Percentiles rank a stretch among this genome's conserved stretches.
Conservation (phyloP, 2,113 vertebrate species). For the Siniperca chuatsi region DNA sequence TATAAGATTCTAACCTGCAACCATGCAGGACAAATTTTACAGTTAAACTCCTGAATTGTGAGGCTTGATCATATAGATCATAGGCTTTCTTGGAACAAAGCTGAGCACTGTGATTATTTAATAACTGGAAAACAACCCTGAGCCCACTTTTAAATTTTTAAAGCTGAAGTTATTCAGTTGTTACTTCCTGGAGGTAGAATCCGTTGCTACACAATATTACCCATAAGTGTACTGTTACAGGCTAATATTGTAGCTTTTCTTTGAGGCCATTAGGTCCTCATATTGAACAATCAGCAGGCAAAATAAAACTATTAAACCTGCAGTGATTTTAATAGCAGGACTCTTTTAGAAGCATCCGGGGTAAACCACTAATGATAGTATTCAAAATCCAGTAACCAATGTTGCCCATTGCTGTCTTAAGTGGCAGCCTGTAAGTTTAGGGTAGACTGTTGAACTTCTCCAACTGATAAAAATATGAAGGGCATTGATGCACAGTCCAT, state of each 20-base stretch:
- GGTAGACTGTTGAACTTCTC: constrained; percentile 8
- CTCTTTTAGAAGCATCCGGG: constrained; percentile 39
- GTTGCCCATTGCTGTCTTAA: constrained; percentile 30
- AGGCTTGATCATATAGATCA: not conserved
- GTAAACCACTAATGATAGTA: constrained; percentile 60
- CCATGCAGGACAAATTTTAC: not conserved
- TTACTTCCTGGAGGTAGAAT: constrained; percentile 6
- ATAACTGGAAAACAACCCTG: not conserved
- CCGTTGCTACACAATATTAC: not conserved
- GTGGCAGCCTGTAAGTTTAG: constrained; percentile 24
- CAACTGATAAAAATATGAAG: not conserved
- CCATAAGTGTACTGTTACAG: not conserved
- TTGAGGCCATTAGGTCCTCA: constrained; percentile 5
- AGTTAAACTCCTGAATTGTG: not conserved
- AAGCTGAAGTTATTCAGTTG: constrained; percentile 23
- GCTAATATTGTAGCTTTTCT: constrained; percentile 17
- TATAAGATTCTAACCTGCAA: not conserved
- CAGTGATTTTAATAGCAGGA: constrained; percentile 49
- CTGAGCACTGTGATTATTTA: not conserved
- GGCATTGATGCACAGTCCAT: not conserved
- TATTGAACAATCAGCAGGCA: constrained; percentile 21
- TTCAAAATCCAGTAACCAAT: constrained; percentile 28
- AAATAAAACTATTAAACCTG: constrained; percentile 47
- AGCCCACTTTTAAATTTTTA: constrained; percentile 2
- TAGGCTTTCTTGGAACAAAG: not conserved